Evolutionary conservation across 1,140 invertebrate genomes (phyloP), one percentile per base, ranked within the genome.

Genomic region (Thereuonema tuberculata): DNA sequence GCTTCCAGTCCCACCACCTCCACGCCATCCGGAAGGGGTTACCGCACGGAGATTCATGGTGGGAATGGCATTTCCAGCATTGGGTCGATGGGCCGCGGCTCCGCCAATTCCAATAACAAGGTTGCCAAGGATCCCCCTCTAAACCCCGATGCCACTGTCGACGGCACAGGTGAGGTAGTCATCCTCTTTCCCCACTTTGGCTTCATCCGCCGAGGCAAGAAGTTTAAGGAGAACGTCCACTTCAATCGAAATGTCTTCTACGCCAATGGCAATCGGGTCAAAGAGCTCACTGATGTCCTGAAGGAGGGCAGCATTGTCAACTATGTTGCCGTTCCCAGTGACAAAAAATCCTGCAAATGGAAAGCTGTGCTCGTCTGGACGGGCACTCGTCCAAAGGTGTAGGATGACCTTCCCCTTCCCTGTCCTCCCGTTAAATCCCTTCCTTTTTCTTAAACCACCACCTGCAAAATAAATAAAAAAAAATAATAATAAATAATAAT

Each of bases 171-270:
- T 29, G 28, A 55, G 23, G 53, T 55, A 9, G 53, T 29, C 25
- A 55, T 28, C 17, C 53, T 55, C 14, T 29, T 28, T 21, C 14
- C 53, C 9, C 53, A 55, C 28, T 55, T 55, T 25, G 53, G 53
- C 24, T 55, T 55, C 28, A 55, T 55, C 26, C 24, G 53, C 14
- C 24, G 53, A 9, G 53, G 53, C 17, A 55, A 55, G 28, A 26
- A 29, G 26, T 55, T 55, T 25, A 55, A 55, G 27, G 53, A 55
- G 26, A 55, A 55, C 28, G 53, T 55, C 28, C 53, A 55, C 23
- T 55, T 55, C 53, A 55, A 55, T 23, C 53, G 53, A 3, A 55
- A 55, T 55, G 53, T 55, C 25, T 55, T 55, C 28, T 55, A 55
- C 23, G 53, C 53, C 3, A 28, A 25, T 55, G 53, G 53, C 26